Base-by-base conservation (phyloP, 2,113 vertebrate species). In the Vimba vimba region DNA sequence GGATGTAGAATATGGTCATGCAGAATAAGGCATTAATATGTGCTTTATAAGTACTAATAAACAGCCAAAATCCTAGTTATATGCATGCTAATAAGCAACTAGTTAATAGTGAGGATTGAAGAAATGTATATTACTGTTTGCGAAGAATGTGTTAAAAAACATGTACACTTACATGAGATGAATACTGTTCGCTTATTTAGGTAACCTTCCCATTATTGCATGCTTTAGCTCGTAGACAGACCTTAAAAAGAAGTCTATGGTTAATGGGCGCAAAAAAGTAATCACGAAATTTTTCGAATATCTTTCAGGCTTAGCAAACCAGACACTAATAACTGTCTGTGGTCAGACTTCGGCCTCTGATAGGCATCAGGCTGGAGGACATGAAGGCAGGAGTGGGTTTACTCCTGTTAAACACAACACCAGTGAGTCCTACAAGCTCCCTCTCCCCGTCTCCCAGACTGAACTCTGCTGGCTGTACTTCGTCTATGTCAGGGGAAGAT, bases 381-480 rank as follows among this genome's bases (percentile, higher is more conserved):
- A 85, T 52, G 36, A 79, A 89, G 77, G 47, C 74, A 83, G 78
- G 21, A 66, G 86, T 84, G 73, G 78, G 52, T 82, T 55, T n/a
- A 59, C 59, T 84, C 69, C 69, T 79, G 75, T 80, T 86, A 84
- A 84, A 86, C 60, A 69, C 76, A 69, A 59, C 47, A 73, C 25
- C 43, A n/a, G 33, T 59, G 80, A 45, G 33, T 86, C 52, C 74
- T 79, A 69, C 83, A 68, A 62, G 79, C 83, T 79, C 77, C 36
- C 78, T 68, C 68, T 84, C 80, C 23, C 59, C 15, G 68, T 86
- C 75, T 85, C 83, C 87, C 57, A 27, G 43, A 25, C 86, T 69
- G 81, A 88, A 85, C 87, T 82, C 74, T 83, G 64, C 10, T 52
- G 73, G 85, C 86, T 83, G 85, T 43, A 82, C 75, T 90, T 85